These are phyloP conservation scores for Chaetura pelagica DNA, from an alignment of 2,113 vertebrate species.

Conservation along the genomic window DNA sequence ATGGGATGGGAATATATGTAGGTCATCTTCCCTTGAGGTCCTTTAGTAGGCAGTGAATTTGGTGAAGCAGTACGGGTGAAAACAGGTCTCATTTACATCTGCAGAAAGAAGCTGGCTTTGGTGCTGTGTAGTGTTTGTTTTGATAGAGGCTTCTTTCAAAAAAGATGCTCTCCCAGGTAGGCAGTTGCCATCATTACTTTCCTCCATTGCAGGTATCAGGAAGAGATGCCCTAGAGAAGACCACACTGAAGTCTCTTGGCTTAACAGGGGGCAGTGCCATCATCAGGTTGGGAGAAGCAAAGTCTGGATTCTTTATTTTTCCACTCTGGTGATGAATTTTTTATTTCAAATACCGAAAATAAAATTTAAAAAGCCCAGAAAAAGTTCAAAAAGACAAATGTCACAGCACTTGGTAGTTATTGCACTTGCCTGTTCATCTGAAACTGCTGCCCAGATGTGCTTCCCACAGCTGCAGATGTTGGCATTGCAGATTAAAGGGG, in stretches of 20 bases:
- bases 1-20: not conserved
- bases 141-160: not conserved
- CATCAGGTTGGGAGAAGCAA: constrained; percentile 82
- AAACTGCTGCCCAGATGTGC: constrained; percentile 62
- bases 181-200: not conserved
- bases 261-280: constrained; percentile 91
- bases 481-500: constrained; percentile 38
- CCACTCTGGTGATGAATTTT: not conserved
- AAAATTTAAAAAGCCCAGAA: not conserved
- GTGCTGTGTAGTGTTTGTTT: not conserved
- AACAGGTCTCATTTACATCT: not conserved
- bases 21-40: not conserved
- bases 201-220: constrained; percentile 81
- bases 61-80: not conserved
- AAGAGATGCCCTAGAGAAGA: constrained; percentile 82
- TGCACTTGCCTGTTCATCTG: constrained; percentile 60
- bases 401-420: not conserved
- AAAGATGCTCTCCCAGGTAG: not conserved
- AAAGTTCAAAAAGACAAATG: not conserved
- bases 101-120: not conserved
- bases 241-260: constrained; percentile 89
- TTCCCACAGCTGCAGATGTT: constrained; percentile 51
- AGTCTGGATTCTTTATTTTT: constrained; percentile 5
- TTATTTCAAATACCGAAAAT: not conserved
- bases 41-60: not conserved